phyloP scores from a whole-genome alignment of 2,797 vertebrate genomes.

The Sebastes steindachneri region DNA sequence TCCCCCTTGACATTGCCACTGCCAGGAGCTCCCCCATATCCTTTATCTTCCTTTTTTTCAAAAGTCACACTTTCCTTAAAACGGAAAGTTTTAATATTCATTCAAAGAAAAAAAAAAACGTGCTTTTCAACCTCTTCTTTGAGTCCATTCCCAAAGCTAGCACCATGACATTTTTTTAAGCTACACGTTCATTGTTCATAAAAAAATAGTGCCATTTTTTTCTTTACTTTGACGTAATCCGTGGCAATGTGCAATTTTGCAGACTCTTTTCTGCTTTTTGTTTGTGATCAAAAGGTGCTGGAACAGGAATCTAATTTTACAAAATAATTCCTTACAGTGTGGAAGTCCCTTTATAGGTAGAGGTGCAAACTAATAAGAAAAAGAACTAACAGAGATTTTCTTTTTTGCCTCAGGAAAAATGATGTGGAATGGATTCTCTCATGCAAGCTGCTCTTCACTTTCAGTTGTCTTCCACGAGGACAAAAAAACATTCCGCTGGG shows the following conservation, averaged over 20 bases:
- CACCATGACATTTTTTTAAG: constrained; percentile 96
- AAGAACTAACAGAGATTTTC: constrained; percentile 82
- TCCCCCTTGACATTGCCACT: constrained; percentile 82
- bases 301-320: constrained; percentile 89
- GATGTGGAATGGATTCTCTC: constrained; percentile 83
- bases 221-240: constrained; percentile 96
- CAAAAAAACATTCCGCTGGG: constrained; percentile 77
- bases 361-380: constrained; percentile 88
- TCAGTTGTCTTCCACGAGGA: constrained; percentile 79
- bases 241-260: constrained; percentile 97
- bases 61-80: constrained; percentile 96
- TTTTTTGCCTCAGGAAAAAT: constrained; percentile 78
- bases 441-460: constrained; percentile 82
- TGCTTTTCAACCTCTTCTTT: constrained; percentile 89
- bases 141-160: constrained; percentile 91
- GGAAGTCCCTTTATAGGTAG: constrained; percentile 89
- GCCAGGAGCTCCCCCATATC: constrained; percentile 80
- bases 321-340: constrained; percentile 91
- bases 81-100: constrained; percentile 95
- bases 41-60: constrained; percentile 76
- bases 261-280: constrained; percentile 88
- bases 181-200: constrained; percentile 94
- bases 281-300: constrained; percentile 91
- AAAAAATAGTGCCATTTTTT: constrained; percentile 98
- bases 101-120: constrained; percentile 83